Conservation (phyloP, 1,140 invertebrate species). For the Sesamia nonagrioides region DNA sequence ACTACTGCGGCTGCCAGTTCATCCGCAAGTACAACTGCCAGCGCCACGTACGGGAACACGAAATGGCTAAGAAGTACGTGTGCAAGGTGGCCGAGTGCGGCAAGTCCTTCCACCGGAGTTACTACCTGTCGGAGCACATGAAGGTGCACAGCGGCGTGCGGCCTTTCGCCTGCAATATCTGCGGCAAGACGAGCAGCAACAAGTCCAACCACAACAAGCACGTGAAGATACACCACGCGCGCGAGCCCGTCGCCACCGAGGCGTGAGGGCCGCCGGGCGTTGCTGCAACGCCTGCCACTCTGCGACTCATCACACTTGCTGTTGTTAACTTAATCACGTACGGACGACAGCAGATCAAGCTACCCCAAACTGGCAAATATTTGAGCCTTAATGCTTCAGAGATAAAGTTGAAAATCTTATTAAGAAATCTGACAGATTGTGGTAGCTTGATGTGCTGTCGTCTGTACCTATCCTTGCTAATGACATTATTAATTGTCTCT, state of each 20-base stretch:
- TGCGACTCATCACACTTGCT: not conserved
- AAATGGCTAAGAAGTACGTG: constrained; percentile 95
- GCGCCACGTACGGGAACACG: constrained; percentile 96
- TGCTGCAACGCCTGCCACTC: not conserved
- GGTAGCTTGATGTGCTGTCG: no score
- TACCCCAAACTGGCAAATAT: no score
- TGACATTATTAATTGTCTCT: not conserved
- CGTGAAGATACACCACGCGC: constrained; percentile 94
- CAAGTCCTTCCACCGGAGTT: constrained; percentile 95
- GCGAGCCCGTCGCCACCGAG: constrained; percentile 94
- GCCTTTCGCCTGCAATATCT: constrained; percentile 95
- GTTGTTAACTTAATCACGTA: no score
- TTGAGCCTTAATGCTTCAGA: no score
- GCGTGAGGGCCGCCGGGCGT: constrained; percentile 86
- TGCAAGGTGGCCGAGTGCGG: constrained; percentile 94
- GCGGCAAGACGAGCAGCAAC: constrained; percentile 94
- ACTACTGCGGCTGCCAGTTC: constrained; percentile 97
- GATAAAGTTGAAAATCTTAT: no score
- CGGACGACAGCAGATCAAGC: no score
- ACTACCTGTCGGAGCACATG: constrained; percentile 95
- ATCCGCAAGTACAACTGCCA: constrained; percentile 97
- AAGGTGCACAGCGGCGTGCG: constrained; percentile 94
- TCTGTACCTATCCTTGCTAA: not conserved
- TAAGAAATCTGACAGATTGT: no score
- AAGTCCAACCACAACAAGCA: constrained; percentile 97